These are phyloP conservation scores for Achatina immaculata DNA, from an alignment of 1,140 invertebrate species.

Conservation along the genomic window DNA sequence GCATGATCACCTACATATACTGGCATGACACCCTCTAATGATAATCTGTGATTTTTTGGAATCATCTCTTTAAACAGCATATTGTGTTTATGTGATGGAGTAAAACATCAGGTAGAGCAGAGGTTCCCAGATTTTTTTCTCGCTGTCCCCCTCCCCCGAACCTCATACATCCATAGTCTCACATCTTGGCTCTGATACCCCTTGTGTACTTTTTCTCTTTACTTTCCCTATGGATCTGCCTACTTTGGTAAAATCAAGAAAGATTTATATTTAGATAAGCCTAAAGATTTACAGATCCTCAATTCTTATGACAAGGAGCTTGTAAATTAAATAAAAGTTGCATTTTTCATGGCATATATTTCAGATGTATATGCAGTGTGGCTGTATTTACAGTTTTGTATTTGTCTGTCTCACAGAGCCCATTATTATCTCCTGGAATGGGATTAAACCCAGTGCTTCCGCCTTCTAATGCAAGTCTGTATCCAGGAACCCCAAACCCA, in stretches of 20 bases:
- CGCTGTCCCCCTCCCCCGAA: too few species aligned
- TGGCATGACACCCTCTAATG: too few species aligned
- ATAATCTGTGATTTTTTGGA: too few species aligned
- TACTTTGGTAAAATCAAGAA: neutral
- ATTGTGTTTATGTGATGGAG: too few species aligned
- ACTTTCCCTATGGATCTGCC: too few species aligned
- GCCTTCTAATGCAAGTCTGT: slow-evolving; percentile 62
- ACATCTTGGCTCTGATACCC: too few species aligned
- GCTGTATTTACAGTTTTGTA: neutral
- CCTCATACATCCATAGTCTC: too few species aligned
- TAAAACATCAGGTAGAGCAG: too few species aligned
- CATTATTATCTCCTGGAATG: slow-evolving; percentile 61
- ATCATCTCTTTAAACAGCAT: too few species aligned
- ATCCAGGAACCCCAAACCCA: slow-evolving; percentile 57
- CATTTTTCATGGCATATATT: neutral
- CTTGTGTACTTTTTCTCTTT: too few species aligned
- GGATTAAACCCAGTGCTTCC: slow-evolving; percentile 61
- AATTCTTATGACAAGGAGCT: neutral
- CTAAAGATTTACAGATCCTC: neutral
- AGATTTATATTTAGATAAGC: neutral
- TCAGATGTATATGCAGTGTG: neutral
- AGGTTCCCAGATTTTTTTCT: too few species aligned
- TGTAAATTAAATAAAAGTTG: neutral
- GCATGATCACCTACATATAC: too few species aligned
- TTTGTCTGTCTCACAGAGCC: slow-evolving; percentile 50